Percentiles rank a stretch among this genome's conserved stretches.
phyloP scores from a whole-genome alignment of 2,113 vertebrate genomes.

The Dromaius novaehollandiae region DNA sequence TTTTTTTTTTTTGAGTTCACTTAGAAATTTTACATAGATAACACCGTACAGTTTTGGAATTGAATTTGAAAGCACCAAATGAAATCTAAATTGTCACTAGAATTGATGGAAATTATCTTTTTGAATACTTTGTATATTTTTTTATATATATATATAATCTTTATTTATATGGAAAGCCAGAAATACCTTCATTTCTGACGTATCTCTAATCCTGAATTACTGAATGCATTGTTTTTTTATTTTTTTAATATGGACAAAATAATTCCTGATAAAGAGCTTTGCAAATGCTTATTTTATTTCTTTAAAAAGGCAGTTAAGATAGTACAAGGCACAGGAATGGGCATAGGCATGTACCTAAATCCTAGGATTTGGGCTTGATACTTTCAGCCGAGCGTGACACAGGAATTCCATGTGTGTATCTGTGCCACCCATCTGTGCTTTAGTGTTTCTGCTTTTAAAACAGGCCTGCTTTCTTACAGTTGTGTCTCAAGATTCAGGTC shows the following conservation, averaged over 20 bases:
- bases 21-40: neutral
- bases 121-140: neutral
- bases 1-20: neutral
- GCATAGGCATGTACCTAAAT: constrained; percentile 11
- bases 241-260: neutral
- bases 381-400: neutral
- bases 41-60: neutral
- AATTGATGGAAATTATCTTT: neutral
- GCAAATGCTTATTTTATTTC: neutral
- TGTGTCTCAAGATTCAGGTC: neutral
- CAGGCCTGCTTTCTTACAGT: neutral
- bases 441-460: neutral
- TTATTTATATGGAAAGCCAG: neutral
- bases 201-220: neutral
- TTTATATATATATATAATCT: neutral
- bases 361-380: constrained; percentile 22
- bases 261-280: constrained; percentile 33
- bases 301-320: neutral
- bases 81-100: neutral
- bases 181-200: neutral
- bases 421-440: constrained; percentile 42
- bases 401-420: constrained; percentile 3
- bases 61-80: neutral
- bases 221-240: neutral
- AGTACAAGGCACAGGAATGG: neutral